Evolutionary conservation across 1,140 invertebrate species (phyloP).

Genomic region (Lordiphosa clarofinis): DNA sequence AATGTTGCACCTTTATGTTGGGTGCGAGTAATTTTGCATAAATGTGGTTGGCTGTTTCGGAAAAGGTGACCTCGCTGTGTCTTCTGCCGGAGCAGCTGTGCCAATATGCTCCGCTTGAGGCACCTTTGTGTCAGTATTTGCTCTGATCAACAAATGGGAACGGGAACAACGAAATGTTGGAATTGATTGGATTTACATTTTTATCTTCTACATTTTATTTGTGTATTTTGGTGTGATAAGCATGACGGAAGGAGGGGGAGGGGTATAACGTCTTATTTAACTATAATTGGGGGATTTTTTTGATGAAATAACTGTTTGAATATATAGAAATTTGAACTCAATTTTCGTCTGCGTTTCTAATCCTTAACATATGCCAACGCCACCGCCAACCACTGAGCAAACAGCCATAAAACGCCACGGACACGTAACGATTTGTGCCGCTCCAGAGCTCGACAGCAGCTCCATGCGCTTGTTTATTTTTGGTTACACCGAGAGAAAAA

Average conservation of each 20-base stretch:
- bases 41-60: slow-evolving; percentile 21
- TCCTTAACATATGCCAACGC: slow-evolving; percentile 54
- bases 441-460: slow-evolving; percentile 25
- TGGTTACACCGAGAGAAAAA: no score
- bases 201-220: slow-evolving; percentile 5
- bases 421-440: slow-evolving; percentile 71
- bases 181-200: slow-evolving; percentile 27
- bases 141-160: slow-evolving; percentile 1
- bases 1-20: slow-evolving; percentile 66
- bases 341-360: slow-evolving; percentile 59
- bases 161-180: slow-evolving; percentile 35
- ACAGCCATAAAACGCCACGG: slow-evolving; percentile 28
- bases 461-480: slow-evolving; percentile 12
- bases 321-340: no score
- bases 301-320: no score
- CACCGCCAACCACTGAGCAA: slow-evolving; percentile 30
- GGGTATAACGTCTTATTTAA: slow-evolving; percentile 31
- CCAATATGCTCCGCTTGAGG: slow-evolving; percentile 34
- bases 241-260: slow-evolving; percentile 20
- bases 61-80: slow-evolving; percentile 10
- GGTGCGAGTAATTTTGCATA: slow-evolving; percentile 3
- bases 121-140: no score
- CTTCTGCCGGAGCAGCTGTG: slow-evolving; percentile 51
- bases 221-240: slow-evolving; percentile 20
- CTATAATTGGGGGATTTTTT: slow-evolving; percentile 14